Percentiles rank a stretch among this genome's conserved stretches.
Evolutionary conservation across 2,888 invertebrate genomes (phyloP).

Genomic region (Deilephila porcellus): DNA sequence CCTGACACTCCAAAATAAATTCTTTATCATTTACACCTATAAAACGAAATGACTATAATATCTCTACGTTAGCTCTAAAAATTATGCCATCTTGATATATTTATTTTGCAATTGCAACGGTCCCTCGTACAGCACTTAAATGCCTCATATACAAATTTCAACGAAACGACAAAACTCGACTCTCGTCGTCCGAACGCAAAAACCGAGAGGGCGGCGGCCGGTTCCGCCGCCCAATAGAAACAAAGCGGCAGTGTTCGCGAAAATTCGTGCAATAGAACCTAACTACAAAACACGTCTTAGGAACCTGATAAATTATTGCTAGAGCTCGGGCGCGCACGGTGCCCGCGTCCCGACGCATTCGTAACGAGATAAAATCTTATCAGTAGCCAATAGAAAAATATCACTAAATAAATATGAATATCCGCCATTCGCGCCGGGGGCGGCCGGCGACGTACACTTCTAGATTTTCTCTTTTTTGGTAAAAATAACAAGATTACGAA

Average conservation of each 20-base stretch:
- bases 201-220: conserved; percentile 69
- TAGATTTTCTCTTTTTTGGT: conserved; percentile 74
- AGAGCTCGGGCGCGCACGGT: conserved; percentile 74
- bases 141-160: conserved; percentile 81
- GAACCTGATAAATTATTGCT: conserved; percentile 85
- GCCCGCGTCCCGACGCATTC: conserved; percentile 69
- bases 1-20: conserved; percentile 83
- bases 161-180: conserved; percentile 75
- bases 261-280: conserved; percentile 83
- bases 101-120: conserved; percentile 85
- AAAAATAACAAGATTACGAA: conserved; percentile 78
- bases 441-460: conserved; percentile 42
- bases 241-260: conserved; percentile 83
- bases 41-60: conserved; percentile 84
- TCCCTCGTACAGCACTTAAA: conserved; percentile 83
- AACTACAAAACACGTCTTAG: conserved; percentile 84
- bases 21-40: conserved; percentile 83
- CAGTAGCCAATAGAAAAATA: conserved; percentile 85
- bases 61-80: conserved; percentile 82
- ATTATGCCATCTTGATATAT: conserved; percentile 85
- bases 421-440: conserved; percentile 54
- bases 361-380: conserved; percentile 81
- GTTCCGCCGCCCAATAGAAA: conserved; percentile 74
- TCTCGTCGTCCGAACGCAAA: conserved; percentile 60
- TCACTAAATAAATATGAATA: conserved; percentile 84